Conservation (phyloP, 1,140 invertebrate genomes). For the Drosophila nikananu region DNA sequence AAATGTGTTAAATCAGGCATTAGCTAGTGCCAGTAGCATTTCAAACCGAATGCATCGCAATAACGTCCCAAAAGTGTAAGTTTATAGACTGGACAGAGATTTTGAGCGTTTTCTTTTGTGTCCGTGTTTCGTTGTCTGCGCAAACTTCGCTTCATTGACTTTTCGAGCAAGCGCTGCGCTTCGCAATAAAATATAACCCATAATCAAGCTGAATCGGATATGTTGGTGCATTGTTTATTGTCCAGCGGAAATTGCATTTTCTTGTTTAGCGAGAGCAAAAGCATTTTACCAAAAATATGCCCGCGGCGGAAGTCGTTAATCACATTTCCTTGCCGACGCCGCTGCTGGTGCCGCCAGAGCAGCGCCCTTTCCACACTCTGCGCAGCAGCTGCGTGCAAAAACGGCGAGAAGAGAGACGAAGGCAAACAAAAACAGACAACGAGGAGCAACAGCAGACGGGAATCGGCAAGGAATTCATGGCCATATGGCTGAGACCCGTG, state of each 20-base stretch:
- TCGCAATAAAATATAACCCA: conserved; percentile 19
- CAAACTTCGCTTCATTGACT: conserved; percentile 77
- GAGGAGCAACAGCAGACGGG: conserved; percentile 9
- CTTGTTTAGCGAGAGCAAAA: conserved; percentile 2
- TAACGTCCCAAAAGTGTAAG: conserved; percentile 44
- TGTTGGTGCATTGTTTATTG: conserved; percentile 3
- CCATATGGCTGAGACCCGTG: conserved; percentile 45
- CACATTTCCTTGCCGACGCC: conserved; percentile 22
- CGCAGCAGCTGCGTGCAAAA: conserved; percentile 51
- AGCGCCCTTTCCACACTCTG: conserved; percentile 26
- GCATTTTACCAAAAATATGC: neutral
- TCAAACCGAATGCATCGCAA: conserved; percentile 2
- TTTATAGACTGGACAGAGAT: conserved; percentile 14
- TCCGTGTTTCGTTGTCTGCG: conserved; percentile 65
- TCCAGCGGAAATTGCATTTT: conserved; percentile 1
- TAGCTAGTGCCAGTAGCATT: conserved; percentile 17
- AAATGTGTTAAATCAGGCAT: conserved; percentile 14
- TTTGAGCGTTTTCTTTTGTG: conserved; percentile 76
- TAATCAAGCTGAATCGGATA: conserved; percentile 16
- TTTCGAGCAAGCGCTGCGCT: conserved; percentile 51
- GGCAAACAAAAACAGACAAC: conserved; percentile 26
- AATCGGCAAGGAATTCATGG: conserved; percentile 6
- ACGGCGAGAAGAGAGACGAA: conserved; percentile 16
- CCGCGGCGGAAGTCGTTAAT: conserved; percentile 23
- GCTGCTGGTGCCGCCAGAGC: conserved; percentile 7